These are phyloP conservation scores for Telenomus remus DNA, from an alignment of 1,140 invertebrate genomes.

Conservation along the genomic window DNA sequence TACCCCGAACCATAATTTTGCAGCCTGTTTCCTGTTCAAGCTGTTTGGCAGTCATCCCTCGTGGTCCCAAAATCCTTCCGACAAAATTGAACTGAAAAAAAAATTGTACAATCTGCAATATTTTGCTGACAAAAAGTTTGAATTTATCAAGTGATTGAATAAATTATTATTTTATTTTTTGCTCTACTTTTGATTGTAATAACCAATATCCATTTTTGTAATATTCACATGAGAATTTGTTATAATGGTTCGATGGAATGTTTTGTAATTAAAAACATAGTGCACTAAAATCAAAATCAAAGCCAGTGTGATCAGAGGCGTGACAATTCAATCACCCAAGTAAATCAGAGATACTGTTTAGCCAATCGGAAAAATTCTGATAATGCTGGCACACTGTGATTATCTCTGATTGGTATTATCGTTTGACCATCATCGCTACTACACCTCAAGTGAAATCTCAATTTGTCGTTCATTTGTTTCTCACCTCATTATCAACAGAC, in stretches of 20 bases:
- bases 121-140: too few species aligned
- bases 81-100: slow-evolving; percentile 99
- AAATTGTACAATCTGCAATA: slow-evolving; percentile 48
- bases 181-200: too few species aligned
- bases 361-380: slow-evolving; percentile 40
- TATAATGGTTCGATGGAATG: too few species aligned
- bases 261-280: too few species aligned
- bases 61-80: slow-evolving; percentile 97
- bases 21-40: slow-evolving; percentile 99
- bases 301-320: slow-evolving; percentile 29
- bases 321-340: slow-evolving; percentile 40
- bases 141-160: too few species aligned
- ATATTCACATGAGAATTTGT: neutral
- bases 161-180: too few species aligned
- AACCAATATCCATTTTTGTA: neutral
- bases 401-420: slow-evolving; percentile 22
- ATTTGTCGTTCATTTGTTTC: too few species aligned
- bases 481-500: too few species aligned
- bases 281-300: neutral
- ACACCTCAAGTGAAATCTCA: too few species aligned
- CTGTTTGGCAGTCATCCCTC: slow-evolving; percentile 99
- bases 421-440: neutral
- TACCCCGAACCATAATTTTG: slow-evolving; percentile 99
- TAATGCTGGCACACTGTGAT: slow-evolving; percentile 29
- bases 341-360: slow-evolving; percentile 33